phyloP scores from a whole-genome alignment of 1,140 invertebrate species.

The Tenebrio molitor region DNA sequence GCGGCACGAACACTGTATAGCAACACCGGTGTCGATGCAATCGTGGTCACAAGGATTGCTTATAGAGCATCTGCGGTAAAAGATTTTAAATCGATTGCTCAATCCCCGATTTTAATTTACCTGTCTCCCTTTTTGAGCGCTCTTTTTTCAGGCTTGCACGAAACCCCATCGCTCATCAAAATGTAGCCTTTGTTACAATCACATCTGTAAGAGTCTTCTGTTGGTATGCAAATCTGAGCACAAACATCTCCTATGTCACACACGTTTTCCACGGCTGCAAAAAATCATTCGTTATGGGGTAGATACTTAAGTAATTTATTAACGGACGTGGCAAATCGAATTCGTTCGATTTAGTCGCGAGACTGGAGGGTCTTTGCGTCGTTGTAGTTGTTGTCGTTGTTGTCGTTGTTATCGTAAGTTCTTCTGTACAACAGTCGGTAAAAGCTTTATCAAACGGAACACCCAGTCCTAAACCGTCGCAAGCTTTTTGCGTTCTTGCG shows the following conservation, averaged over 20 bases:
- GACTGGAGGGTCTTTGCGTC: constrained; percentile 48
- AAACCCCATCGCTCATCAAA: constrained; percentile 72
- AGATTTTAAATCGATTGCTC: too few relatives aligned
- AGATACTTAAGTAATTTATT: neutral
- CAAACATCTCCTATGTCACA: constrained; percentile 80
- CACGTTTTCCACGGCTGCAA: constrained; percentile 70
- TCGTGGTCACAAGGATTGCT: constrained; percentile 78
- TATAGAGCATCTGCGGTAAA: constrained; percentile 68
- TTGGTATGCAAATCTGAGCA: constrained; percentile 80
- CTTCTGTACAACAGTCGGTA: constrained; percentile 59
- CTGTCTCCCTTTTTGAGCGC: constrained; percentile 54
- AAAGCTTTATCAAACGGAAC: constrained; percentile 57
- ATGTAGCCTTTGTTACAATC: constrained; percentile 77
- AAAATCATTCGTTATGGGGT: constrained; percentile 18
- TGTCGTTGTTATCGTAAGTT: constrained; percentile 43
- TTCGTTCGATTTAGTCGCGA: constrained; percentile 26
- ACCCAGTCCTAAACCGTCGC: constrained; percentile 56
- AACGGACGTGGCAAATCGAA: constrained; percentile 26
- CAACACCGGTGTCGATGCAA: constrained; percentile 74
- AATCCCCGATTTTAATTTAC: constrained; percentile 47
- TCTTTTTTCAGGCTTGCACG: constrained; percentile 68
- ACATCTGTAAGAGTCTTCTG: constrained; percentile 79
- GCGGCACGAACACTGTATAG: constrained; percentile 75
- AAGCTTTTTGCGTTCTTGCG: constrained; percentile 47
- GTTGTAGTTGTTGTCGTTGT: constrained; percentile 50